phyloP scores from a whole-genome alignment of 2,113 vertebrate genomes.

The Anoura caudifer region DNA sequence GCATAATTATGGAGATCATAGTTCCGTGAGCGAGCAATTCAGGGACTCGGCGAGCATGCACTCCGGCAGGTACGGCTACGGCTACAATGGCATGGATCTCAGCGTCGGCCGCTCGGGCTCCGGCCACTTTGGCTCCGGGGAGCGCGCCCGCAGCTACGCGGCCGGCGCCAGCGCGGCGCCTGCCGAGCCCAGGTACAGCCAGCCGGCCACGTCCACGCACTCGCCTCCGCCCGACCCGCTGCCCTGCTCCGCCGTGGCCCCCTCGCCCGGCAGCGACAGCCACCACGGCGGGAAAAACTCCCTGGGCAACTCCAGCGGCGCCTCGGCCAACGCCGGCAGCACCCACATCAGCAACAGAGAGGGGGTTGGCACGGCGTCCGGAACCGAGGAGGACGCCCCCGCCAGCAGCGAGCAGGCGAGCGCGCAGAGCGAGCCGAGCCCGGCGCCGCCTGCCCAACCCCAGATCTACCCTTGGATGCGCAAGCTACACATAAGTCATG shows the following conservation, averaged over 20 bases:
- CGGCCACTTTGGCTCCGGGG: constrained; percentile 94
- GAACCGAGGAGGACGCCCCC: constrained; percentile 92
- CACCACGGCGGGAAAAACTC: constrained; percentile 95
- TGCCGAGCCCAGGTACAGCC: constrained; percentile 95
- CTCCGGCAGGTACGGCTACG: constrained; percentile 98
- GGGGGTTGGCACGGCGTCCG: constrained; percentile 91
- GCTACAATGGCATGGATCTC: constrained; percentile 99
- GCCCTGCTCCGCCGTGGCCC: constrained; percentile 91
- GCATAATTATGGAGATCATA: constrained; percentile 99
- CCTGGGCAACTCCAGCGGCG: constrained; percentile 87
- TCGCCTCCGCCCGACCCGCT: constrained; percentile 94
- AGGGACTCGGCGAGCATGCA: constrained; percentile 97
- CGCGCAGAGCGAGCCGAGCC: constrained; percentile 90
- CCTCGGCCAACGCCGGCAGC: constrained; percentile 87
- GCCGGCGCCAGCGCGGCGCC: constrained; percentile 89
- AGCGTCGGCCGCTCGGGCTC: constrained; percentile 92
- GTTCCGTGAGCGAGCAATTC: constrained; percentile 97
- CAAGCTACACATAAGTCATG: constrained; percentile 99
- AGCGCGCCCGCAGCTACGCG: constrained; percentile 92
- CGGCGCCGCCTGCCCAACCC: constrained; percentile 90
- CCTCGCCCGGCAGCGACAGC: constrained; percentile 89
- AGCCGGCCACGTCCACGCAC: constrained; percentile 87
- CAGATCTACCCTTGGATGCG: constrained; percentile 99
- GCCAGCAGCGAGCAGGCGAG: constrained; percentile 91
- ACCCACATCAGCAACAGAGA: constrained; percentile 90